Base-by-base conservation (phyloP, 2,797 vertebrate species). In the Anguilla anguilla region DNA sequence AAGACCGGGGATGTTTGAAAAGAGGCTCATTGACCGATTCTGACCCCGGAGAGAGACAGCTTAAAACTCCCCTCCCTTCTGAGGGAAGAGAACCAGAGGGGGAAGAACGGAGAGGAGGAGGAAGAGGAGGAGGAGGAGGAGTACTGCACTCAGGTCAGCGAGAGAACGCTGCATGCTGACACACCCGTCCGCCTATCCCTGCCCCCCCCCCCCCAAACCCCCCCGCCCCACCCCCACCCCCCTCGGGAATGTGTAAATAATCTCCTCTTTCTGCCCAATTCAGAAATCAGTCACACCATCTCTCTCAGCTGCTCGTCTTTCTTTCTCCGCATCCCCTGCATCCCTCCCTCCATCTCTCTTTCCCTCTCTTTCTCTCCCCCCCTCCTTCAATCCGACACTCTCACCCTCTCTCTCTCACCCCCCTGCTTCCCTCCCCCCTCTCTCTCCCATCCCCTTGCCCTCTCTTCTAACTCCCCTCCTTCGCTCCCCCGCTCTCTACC, bases 101-200 rank as follows among this genome's bases (percentile, higher is more conserved):
- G 64, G 86, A 89, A 74, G 86, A 69, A 28, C 74, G 55, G 91
- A 89, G 10, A 39, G 89, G 85, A 86, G 86, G 84, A 86, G 86
- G 89, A 90, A 88, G 88, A 83, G 86, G 91, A 85, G 86, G 85
- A 91, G 87, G 55, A 87, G 90, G 89, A 57, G 89, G 84, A 85
- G 89, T 89, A 69, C 92, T 90, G 90, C 88, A 89, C 91, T 89
- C 88, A 86, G 74, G 4, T 90, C 93, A 95, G 89, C 93, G 92
- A 90, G 64, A 35, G 88, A 88, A 81, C 85, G 19, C 69, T 88
- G 92, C 89, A 84, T 89, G 89, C 89, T 89, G 15, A 74, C 43
- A 17, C 90, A 85, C 46, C 92, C 83, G 86, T 39, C 86, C 91
- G 91, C 87, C 91, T 89, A 86, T 69, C 88, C 87, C 87, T 2